Percentiles rank a stretch among this genome's conserved stretches.
Evolutionary conservation across 2,888 invertebrate genomes (phyloP).

Genomic region (Pristionchus entomophagus): DNA sequence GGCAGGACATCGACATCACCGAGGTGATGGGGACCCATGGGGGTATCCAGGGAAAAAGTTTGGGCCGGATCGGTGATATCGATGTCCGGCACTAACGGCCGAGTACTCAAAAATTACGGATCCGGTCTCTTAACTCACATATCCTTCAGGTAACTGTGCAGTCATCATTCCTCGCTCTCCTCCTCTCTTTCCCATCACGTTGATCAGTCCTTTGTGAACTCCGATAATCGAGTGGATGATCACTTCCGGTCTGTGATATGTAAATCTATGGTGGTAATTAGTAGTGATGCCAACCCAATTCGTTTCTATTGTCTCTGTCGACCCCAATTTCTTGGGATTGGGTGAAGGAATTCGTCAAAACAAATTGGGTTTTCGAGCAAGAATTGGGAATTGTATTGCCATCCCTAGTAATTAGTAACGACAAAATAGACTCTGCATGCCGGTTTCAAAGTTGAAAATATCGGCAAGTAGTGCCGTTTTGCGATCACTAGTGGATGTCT

Average conservation of each 20-base stretch:
- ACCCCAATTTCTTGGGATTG: too few relatives aligned
- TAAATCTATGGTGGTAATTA: too few relatives aligned
- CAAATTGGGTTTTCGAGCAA: background rate
- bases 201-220: background rate
- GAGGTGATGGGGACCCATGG: too few relatives aligned
- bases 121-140: background rate
- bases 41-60: too few relatives aligned
- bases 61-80: too few relatives aligned
- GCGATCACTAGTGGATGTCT: too few relatives aligned
- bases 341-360: background rate
- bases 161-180: background rate
- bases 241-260: background rate
- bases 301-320: too few relatives aligned
- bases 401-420: background rate
- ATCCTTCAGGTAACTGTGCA: background rate
- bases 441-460: too few relatives aligned
- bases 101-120: background rate
- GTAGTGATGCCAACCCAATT: background rate
- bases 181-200: background rate
- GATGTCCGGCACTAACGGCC: too few relatives aligned
- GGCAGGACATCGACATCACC: too few relatives aligned
- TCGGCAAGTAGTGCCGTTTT: too few relatives aligned
- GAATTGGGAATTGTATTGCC: background rate
- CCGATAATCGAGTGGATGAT: background rate
- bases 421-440: too few relatives aligned